Conservation (phyloP, 2,797 vertebrate genomes). For the Pangasius krempfi region DNA sequence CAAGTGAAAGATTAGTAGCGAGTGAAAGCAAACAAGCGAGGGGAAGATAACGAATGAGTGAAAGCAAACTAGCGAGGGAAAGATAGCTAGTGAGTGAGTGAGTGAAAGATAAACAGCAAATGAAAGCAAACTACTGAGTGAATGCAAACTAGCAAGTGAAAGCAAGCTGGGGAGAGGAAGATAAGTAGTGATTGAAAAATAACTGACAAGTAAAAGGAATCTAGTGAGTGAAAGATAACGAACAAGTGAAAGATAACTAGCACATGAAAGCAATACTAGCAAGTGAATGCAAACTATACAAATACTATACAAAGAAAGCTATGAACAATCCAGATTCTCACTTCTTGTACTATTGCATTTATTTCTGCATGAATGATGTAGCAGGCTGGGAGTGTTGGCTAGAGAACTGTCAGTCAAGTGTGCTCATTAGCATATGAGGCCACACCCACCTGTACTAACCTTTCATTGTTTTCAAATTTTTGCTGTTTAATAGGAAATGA, state of each 20-base stretch:
- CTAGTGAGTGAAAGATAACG: background rate
- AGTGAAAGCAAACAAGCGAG: background rate
- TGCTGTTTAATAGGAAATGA: background rate
- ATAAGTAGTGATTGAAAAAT: background rate
- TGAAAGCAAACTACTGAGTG: background rate
- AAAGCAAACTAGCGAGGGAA: background rate
- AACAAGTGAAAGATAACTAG: background rate
- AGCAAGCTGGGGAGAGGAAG: background rate
- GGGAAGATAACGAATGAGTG: too few relatives aligned
- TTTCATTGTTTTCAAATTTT: background rate
- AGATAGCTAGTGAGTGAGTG: background rate
- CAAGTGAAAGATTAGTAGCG: too few relatives aligned
- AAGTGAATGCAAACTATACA: background rate
- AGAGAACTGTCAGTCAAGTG: background rate
- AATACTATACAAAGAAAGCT: background rate
- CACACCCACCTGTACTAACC: background rate
- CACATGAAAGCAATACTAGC: too few relatives aligned
- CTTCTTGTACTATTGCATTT: background rate
- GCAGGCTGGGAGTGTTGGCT: background rate
- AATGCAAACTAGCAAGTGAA: background rate
- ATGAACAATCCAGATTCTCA: background rate
- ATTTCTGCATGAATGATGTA: background rate
- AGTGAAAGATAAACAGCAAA: too few relatives aligned
- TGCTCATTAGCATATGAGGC: constrained; percentile 3
- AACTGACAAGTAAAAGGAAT: background rate